Conservation (phyloP, 2,888 invertebrate species). For the Cheilosia pagana region DNA sequence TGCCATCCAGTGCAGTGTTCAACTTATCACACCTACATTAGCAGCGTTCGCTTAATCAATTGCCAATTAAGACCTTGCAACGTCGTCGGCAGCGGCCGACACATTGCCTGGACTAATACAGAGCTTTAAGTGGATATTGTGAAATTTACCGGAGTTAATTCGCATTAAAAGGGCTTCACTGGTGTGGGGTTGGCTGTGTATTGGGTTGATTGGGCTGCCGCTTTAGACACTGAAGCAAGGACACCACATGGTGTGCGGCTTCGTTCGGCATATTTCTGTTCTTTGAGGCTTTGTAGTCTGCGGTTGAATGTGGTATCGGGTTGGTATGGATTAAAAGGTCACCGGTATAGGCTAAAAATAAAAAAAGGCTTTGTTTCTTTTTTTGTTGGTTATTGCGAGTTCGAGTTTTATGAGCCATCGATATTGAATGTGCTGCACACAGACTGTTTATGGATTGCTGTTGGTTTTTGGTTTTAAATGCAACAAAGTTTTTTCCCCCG, state of each 20-base stretch:
- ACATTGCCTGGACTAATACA: constrained; percentile 49
- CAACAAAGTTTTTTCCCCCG: neutral
- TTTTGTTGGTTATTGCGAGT: constrained; percentile 13
- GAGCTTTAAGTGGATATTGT: constrained; percentile 71
- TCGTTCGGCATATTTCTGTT: constrained; percentile 44
- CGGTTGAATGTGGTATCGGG: constrained; percentile 44
- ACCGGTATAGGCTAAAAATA: constrained; percentile 5
- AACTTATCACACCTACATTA: constrained; percentile 73
- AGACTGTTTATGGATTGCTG: constrained; percentile 17
- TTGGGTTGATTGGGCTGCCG: neutral
- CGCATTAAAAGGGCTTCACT: constrained; percentile 68
- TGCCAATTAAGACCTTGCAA: constrained; percentile 59
- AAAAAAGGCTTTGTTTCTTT: constrained; percentile 12
- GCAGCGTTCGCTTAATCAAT: constrained; percentile 66
- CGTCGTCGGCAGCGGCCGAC: constrained; percentile 5
- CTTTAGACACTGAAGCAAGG: neutral
- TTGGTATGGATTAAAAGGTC: constrained; percentile 53
- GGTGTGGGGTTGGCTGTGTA: constrained; percentile 12
- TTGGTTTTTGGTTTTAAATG: neutral
- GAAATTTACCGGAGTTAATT: constrained; percentile 72
- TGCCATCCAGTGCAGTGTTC: constrained; percentile 3
- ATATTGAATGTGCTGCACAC: constrained; percentile 46
- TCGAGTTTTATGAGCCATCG: constrained; percentile 54
- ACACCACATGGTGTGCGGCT: constrained; percentile 19
- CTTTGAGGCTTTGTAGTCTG: constrained; percentile 54